A percentile compares a stretch with the other conserved stretches of the same genome.
Evolutionary conservation across 2,113 vertebrate species (phyloP).

Genomic region (Bujurquina vittata): DNA sequence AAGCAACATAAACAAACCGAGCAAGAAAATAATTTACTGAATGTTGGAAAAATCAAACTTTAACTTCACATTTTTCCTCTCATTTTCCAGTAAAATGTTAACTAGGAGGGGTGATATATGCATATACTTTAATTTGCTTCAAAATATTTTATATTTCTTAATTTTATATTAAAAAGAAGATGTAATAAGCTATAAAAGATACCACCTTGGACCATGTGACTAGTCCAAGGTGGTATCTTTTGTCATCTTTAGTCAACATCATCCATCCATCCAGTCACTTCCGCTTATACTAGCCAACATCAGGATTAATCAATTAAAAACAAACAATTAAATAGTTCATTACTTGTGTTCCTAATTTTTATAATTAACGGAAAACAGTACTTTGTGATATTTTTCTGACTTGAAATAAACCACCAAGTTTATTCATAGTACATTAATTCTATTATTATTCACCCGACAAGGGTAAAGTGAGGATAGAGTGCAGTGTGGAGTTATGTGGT

Average conservation of each 20-base stretch:
- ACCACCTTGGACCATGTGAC: too few relatives aligned
- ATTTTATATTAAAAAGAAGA: fast-evolving
- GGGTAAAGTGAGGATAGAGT: conserved; percentile 13
- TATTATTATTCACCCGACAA: background rate
- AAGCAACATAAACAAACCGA: background rate
- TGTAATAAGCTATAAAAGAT: background rate
- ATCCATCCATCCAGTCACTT: too few relatives aligned
- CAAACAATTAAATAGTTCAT: background rate
- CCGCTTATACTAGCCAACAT: too few relatives aligned
- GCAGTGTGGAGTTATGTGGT: conserved; percentile 5
- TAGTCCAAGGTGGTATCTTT: background rate
- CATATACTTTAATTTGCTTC: background rate
- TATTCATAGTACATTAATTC: background rate
- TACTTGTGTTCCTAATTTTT: too few relatives aligned
- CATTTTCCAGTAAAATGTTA: background rate
- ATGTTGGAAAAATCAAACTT: too few relatives aligned
- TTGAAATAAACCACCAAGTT: background rate
- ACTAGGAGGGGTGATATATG: background rate
- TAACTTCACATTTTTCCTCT: background rate
- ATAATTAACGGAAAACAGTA: background rate
- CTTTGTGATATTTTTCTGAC: background rate
- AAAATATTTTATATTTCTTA: background rate
- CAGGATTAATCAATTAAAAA: background rate
- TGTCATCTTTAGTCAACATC: background rate
- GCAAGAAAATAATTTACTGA: too few relatives aligned